Evolutionary conservation across 2,888 invertebrate species (phyloP).

Genomic region (Amiota mariae): DNA sequence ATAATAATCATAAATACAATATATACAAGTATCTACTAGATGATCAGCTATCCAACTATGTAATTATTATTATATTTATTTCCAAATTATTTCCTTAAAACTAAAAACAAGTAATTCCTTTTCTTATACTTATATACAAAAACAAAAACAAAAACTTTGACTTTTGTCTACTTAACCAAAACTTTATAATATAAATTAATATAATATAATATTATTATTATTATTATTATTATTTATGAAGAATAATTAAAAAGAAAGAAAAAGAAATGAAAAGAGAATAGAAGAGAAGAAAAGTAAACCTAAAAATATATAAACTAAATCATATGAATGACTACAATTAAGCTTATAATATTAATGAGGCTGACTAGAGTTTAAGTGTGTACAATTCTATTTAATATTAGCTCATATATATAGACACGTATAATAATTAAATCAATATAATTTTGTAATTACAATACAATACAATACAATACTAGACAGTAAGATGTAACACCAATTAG

Average conservation of each 20-base stretch:
- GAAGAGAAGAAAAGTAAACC: too few species aligned
- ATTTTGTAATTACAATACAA: conserved; percentile 31
- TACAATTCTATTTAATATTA: neutral
- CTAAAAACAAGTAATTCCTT: conserved; percentile 42
- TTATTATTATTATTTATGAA: neutral
- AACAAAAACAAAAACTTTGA: conserved; percentile 35
- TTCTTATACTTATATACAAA: conserved; percentile 57
- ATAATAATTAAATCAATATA: conserved; percentile 33
- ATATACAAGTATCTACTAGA: conserved; percentile 13
- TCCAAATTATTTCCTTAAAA: conserved; percentile 2
- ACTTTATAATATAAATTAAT: conserved; percentile 1
- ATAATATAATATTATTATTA: neutral
- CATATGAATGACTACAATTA: conserved; percentile 42
- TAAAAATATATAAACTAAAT: conserved; percentile 28
- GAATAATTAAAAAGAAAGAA: too few species aligned
- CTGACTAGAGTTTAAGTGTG: conserved; percentile 59
- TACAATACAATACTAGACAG: conserved; percentile 48
- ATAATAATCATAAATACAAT: conserved; percentile 35
- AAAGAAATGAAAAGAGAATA: too few species aligned
- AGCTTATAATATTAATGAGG: conserved; percentile 66
- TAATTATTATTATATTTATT: neutral
- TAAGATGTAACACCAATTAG: conserved; percentile 57
- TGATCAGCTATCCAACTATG: neutral
- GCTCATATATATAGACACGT: conserved; percentile 10
- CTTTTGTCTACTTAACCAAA: conserved; percentile 19